Conservation (phyloP, 2,888 invertebrate species). For the Bellardia pandia region DNA sequence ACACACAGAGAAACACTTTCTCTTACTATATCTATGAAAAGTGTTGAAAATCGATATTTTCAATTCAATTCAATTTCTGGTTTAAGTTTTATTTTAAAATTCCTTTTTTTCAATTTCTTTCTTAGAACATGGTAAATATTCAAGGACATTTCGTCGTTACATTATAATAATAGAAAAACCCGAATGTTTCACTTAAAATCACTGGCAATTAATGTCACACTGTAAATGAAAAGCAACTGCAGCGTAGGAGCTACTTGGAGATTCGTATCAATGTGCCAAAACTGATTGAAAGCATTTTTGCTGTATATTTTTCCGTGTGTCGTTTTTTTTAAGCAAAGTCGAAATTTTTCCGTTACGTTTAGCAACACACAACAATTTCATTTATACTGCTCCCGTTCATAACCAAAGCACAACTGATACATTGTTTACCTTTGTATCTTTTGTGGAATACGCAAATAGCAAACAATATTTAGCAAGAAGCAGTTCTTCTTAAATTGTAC, state of each 20-base stretch:
- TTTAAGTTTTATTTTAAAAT: conserved; percentile 22
- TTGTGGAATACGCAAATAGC: conserved; percentile 50
- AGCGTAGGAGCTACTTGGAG: neutral
- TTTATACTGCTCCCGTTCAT: conserved; percentile 80
- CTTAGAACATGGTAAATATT: neutral
- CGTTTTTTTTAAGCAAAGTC: neutral
- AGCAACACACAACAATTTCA: conserved; percentile 10
- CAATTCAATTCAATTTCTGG: conserved; percentile 1
- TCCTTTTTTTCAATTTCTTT: conserved; percentile 5
- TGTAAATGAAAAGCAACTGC: neutral
- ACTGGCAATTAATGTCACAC: neutral
- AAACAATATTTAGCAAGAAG: conserved; percentile 34
- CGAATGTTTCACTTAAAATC: neutral
- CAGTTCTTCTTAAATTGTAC: conserved; percentile 41
- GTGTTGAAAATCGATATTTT: conserved; percentile 30
- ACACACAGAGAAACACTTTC: neutral
- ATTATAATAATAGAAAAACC: neutral
- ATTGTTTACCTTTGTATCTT: conserved; percentile 73
- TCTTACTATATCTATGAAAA: neutral
- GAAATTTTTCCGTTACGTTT: conserved; percentile 29
- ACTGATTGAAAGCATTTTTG: conserved; percentile 9
- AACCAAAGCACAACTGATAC: conserved; percentile 79
- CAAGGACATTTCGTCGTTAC: conserved; percentile 24
- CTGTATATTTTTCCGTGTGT: neutral
- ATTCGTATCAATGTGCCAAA: neutral